These are phyloP conservation scores for Synanthedon tipuliformis DNA, from an alignment of 2,888 invertebrate genomes.

Conservation along the genomic window DNA sequence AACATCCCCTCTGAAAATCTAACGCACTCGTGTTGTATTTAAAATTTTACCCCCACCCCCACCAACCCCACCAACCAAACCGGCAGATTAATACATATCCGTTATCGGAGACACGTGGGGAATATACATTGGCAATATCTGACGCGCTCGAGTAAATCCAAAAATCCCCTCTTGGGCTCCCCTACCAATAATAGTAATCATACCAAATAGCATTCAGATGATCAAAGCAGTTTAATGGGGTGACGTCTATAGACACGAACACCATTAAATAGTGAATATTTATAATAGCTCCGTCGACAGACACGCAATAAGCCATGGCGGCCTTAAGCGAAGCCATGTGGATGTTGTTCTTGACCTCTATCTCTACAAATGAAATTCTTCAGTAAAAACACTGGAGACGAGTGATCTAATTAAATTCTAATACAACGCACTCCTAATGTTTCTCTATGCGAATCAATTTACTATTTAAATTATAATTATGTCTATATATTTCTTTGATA, in stretches of 20 bases:
- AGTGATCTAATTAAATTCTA: constrained; percentile 1
- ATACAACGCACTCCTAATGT: neutral
- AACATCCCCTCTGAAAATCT: too few species aligned
- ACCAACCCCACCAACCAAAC: too few species aligned
- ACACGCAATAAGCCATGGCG: constrained; percentile 30
- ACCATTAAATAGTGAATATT: constrained; percentile 14
- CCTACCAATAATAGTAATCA: too few species aligned
- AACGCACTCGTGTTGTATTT: too few species aligned
- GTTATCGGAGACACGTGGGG: too few species aligned
- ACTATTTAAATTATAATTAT: too few species aligned
- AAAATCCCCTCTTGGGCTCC: too few species aligned
- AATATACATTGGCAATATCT: too few species aligned
- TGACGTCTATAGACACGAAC: constrained; percentile 22
- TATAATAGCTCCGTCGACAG: constrained; percentile 16
- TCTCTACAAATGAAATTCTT: constrained; percentile 37
- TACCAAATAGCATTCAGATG: neutral
- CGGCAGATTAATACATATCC: too few species aligned
- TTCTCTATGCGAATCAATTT: neutral
- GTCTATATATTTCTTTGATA: too few species aligned
- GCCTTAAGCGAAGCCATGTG: constrained; percentile 32
- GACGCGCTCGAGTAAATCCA: too few species aligned
- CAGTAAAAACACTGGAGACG: constrained; percentile 12
- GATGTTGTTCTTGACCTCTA: constrained; percentile 41
- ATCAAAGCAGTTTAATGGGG: neutral
- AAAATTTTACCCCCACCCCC: too few species aligned